A percentile compares a stretch with the other conserved stretches of the same genome.
Conservation (phyloP, 2,113 vertebrate genomes). For the Cryptotis parvus region DNA sequence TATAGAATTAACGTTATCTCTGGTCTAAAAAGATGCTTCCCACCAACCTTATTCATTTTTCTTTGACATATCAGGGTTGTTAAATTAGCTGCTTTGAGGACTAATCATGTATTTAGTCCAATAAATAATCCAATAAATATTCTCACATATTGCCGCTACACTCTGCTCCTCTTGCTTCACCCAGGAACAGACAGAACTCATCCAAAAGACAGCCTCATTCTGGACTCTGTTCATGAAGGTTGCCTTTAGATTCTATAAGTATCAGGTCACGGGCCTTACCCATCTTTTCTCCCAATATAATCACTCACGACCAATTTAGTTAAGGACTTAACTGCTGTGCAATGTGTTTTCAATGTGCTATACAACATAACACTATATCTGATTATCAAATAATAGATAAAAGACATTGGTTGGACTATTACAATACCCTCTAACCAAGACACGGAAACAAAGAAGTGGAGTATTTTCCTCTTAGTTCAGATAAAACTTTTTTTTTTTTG, state of each 20-base stretch:
- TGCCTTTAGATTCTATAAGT: not conserved
- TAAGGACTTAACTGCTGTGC: not conserved
- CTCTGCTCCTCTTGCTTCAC: not conserved
- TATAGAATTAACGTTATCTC: not conserved
- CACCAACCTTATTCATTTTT: not conserved
- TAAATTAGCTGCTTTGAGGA: not conserved
- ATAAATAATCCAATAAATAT: not conserved
- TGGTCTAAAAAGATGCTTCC: slow-evolving; percentile 3
- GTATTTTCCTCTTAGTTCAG: not conserved
- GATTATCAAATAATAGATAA: not conserved
- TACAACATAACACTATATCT: not conserved
- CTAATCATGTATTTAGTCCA: too few relatives aligned
- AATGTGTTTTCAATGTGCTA: not conserved
- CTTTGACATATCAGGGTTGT: not conserved
- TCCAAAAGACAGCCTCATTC: not conserved
- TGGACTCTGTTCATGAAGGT: not conserved
- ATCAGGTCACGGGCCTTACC: not conserved
- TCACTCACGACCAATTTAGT: not conserved
- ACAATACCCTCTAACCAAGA: not conserved
- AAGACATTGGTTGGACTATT: not conserved
- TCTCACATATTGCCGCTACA: not conserved
- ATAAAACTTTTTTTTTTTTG: too few relatives aligned
- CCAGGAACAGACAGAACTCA: not conserved
- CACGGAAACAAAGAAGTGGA: not conserved
- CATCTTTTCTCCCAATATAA: not conserved